Base-by-base conservation (phyloP, 2,888 invertebrate genomes). In the Drosophila fulvimacula region DNA sequence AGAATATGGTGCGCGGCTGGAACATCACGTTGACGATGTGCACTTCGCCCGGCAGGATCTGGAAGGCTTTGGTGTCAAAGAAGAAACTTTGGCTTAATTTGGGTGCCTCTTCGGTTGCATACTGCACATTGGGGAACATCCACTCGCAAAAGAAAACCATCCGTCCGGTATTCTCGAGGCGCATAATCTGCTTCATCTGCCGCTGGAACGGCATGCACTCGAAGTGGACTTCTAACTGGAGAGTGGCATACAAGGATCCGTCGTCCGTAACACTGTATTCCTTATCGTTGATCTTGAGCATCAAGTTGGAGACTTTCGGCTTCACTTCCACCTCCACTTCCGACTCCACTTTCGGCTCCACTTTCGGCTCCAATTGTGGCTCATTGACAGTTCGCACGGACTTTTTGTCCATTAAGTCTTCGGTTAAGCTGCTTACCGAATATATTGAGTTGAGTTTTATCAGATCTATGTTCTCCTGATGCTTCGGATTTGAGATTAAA, bases 151-250 rank as follows among this genome's bases (percentile, higher is more conserved):
- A 76, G 9, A 91, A 19, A 0, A 81, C 58, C 17, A 66, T 70
- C 0, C 38, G 61, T 1, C 91, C 91, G 5, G 91, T 56, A 52
- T 91, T 91, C 60, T 91, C 80, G 15, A 91, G 10, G 27, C 73
- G 79, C 11, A 91, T 34, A 2, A 87, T 66, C 5, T 81, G 72
- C 59, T 85, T 82, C 0, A 64, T 1, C 1, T 80, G 65, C 0
- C 60, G 63, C 39, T 88, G 65, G 44, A 68, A 91, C 0, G 91
- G 91, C 3, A 74, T 69, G 13, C 90, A 89, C 5, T 80, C 63
- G 32, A 91, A 90, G 15, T 59, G 2, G 0, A 73, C 32, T 5
- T 76, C 32, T 0, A 69, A 24, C 0, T 60, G 2, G 1, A 3
- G 1, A 0, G 36, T 5, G 4, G 21, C 0, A 15, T 5, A 10